These are phyloP conservation scores for Lampris incognitus DNA, from an alignment of 2,113 vertebrate genomes.

Conservation along the genomic window DNA sequence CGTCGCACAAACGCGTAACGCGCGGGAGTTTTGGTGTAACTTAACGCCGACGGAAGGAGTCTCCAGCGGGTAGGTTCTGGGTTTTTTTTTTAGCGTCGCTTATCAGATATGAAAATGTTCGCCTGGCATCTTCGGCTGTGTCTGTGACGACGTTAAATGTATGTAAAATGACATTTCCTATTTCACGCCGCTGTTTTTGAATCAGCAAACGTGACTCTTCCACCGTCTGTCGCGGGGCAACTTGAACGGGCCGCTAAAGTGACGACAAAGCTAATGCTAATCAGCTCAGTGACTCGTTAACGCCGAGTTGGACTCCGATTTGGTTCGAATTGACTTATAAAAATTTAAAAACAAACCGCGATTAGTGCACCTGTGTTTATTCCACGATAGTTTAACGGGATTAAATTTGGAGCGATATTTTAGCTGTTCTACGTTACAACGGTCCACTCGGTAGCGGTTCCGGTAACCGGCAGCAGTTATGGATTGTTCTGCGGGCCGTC, in stretches of 20 bases:
- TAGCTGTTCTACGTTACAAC: too few species aligned
- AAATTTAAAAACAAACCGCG: too few species aligned
- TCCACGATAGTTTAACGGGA: too few species aligned
- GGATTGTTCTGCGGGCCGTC: too few species aligned
- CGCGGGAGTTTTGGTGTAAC: slow-evolving; percentile 55
- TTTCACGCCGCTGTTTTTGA: not conserved
- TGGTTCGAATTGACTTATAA: too few species aligned
- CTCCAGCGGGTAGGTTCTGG: not conserved
- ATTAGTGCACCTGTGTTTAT: too few species aligned
- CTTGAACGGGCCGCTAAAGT: rapidly evolving
- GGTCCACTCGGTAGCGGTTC: too few species aligned
- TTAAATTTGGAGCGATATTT: too few species aligned
- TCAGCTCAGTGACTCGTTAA: not conserved
- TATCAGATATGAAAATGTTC: not conserved
- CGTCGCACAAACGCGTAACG: not conserved
- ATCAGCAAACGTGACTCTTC: not conserved
- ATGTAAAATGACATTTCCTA: too few species aligned
- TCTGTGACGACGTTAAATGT: too few species aligned
- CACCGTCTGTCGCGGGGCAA: not conserved
- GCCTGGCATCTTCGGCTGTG: too few species aligned
- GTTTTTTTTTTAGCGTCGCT: rapidly evolving
- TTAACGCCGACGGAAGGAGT: not conserved
- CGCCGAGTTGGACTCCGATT: not conserved
- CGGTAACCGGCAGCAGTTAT: too few species aligned
- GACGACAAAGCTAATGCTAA: slow-evolving; percentile 27